These are phyloP conservation scores for Sebastes aleutianus DNA, from an alignment of 2,797 vertebrate species.

Conservation along the genomic window DNA sequence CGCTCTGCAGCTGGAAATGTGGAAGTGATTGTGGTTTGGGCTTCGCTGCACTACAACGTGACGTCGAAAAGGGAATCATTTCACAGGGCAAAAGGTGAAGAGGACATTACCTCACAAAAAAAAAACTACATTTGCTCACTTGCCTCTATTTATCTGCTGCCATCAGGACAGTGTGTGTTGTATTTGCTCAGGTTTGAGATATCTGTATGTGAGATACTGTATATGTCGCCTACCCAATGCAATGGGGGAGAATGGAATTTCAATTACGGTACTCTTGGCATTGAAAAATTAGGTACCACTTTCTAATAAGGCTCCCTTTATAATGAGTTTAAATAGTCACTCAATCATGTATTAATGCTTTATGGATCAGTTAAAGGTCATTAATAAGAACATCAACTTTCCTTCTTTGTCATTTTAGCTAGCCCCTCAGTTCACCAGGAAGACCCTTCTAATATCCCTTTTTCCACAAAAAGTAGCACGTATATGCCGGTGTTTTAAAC, in stretches of 20 bases:
- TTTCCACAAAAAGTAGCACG: neutral
- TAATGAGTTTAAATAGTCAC: neutral
- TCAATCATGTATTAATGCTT: neutral
- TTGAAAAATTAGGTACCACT: neutral
- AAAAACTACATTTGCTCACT: neutral
- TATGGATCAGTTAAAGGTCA: neutral
- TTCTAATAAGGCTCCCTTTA: neutral
- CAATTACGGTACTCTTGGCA: neutral
- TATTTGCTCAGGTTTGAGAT: neutral
- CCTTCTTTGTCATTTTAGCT: neutral
- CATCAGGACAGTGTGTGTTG: neutral
- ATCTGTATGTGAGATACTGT: neutral
- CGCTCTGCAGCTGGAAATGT: conserved; percentile 37
- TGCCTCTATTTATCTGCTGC: neutral
- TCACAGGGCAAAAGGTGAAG: conserved; percentile 37
- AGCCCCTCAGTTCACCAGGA: neutral
- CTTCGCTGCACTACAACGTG: neutral
- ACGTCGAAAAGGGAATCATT: conserved; percentile 4
- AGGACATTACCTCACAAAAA: neutral
- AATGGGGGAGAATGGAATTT: neutral
- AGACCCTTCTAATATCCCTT: neutral
- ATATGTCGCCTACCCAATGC: neutral
- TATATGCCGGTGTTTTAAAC: neutral
- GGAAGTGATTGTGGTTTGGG: conserved; percentile 56
- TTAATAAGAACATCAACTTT: neutral